phyloP scores from a whole-genome alignment of 2,888 invertebrate species.

The Cryptus armator region DNA sequence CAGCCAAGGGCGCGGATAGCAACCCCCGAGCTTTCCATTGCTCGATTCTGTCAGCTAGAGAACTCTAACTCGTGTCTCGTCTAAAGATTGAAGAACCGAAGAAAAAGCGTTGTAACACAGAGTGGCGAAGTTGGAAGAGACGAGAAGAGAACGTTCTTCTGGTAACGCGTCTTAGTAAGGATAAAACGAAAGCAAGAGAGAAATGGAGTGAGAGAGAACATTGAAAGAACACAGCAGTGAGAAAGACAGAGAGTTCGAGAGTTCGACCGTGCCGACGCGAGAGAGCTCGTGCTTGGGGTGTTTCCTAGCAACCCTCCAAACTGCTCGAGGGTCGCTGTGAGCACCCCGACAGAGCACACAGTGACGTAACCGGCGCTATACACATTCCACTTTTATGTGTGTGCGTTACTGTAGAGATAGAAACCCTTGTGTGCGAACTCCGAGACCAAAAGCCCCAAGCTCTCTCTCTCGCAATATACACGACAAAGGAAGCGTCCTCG shows the following conservation, averaged over 20 bases:
- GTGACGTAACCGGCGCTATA: constrained; percentile 73
- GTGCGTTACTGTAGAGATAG: background rate
- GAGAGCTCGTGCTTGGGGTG: constrained; percentile 76
- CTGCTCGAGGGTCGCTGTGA: constrained; percentile 79
- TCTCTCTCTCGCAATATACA: background rate
- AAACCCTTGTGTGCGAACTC: constrained; percentile 31
- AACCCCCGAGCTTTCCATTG: background rate
- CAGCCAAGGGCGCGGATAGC: constrained; percentile 6
- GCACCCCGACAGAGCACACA: constrained; percentile 68
- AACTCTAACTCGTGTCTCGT: constrained; percentile 18
- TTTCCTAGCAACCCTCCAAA: constrained; percentile 84
- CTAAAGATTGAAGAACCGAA: constrained; percentile 75
- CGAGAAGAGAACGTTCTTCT: constrained; percentile 37
- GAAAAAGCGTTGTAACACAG: constrained; percentile 41
- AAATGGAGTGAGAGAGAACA: constrained; percentile 11
- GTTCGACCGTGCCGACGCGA: constrained; percentile 73
- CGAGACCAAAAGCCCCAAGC: constrained; percentile 52
- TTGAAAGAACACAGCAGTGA: constrained; percentile 17
- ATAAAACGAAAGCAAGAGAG: constrained; percentile 35
- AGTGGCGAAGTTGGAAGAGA: constrained; percentile 27
- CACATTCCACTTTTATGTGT: constrained; percentile 29
- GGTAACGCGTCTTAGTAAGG: constrained; percentile 39
- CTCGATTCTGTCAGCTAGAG: constrained; percentile 6
- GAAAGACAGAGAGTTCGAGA: constrained; percentile 73
- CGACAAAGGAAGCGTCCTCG: constrained; percentile 30